phyloP scores from a whole-genome alignment of 2,888 invertebrate genomes.

The Drosophila tanythrix region DNA sequence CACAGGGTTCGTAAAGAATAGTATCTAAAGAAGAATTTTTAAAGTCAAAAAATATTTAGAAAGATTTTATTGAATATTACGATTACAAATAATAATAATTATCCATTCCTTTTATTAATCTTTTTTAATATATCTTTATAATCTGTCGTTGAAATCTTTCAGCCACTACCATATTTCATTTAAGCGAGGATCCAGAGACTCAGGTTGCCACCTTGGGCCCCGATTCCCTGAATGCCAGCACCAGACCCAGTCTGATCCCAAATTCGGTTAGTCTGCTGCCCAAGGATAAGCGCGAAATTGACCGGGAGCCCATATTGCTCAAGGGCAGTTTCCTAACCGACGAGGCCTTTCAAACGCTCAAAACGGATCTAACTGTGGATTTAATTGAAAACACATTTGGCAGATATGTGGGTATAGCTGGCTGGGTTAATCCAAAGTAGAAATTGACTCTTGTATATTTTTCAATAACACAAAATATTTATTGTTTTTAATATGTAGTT shows the following conservation, averaged over 20 bases:
- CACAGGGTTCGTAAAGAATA: slow-evolving; percentile 61
- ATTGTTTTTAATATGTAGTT: background rate
- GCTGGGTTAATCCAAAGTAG: background rate
- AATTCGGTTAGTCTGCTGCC: slow-evolving; percentile 76
- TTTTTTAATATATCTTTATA: background rate
- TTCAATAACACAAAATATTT: background rate
- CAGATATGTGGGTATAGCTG: slow-evolving; percentile 76
- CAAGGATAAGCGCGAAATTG: slow-evolving; percentile 76
- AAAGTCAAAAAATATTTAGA: background rate
- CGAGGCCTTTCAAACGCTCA: slow-evolving; percentile 83
- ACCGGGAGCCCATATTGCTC: slow-evolving; percentile 82
- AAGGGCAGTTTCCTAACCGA: slow-evolving; percentile 84
- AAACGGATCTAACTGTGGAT: slow-evolving; percentile 83
- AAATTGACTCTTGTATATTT: background rate
- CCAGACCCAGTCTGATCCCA: slow-evolving; percentile 88
- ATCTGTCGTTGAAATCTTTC: background rate
- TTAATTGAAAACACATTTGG: slow-evolving; percentile 84
- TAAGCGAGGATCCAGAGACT: slow-evolving; percentile 89
- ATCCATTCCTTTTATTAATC: background rate
- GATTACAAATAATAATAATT: background rate
- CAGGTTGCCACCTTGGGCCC: slow-evolving; percentile 88
- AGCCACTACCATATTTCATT: slow-evolving; percentile 81
- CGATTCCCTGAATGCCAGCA: slow-evolving; percentile 89
- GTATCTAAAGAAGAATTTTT: background rate
- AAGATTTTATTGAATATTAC: background rate